These are phyloP conservation scores for Rhabdornis inornatus DNA, from an alignment of 2,113 vertebrate genomes.

Conservation along the genomic window DNA sequence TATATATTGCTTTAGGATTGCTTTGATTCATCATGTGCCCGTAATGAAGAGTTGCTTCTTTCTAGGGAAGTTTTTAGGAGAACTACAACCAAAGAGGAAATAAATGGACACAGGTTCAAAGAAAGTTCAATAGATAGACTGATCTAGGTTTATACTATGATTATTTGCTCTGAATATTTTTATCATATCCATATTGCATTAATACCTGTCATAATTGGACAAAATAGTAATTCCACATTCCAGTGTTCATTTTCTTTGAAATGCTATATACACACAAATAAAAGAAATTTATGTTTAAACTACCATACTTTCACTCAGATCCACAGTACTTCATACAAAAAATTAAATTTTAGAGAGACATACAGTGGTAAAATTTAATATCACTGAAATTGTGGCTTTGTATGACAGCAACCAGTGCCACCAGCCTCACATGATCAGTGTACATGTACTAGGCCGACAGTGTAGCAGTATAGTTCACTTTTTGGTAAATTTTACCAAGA, in stretches of 20 bases:
- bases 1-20: not conserved
- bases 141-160: not conserved
- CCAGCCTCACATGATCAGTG: not conserved
- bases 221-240: not conserved
- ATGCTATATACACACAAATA: accelerated
- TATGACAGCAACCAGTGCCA: not conserved
- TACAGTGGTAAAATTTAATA: not conserved
- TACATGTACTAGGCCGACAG: not conserved
- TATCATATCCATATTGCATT: not conserved
- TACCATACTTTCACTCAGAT: not conserved
- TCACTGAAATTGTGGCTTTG: not conserved
- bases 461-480: not conserved
- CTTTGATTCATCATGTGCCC: not conserved
- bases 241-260: not conserved
- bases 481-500: not conserved
- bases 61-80: not conserved
- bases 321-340: not conserved
- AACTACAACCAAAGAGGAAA: not conserved
- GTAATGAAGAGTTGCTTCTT: not conserved
- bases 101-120: not conserved
- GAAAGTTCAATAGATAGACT: not conserved
- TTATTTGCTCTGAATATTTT: not conserved
- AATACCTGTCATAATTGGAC: not conserved
- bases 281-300: not conserved
- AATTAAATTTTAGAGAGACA: not conserved